Base-by-base conservation (phyloP, 2,797 vertebrate genomes). In the Megalops cyprinoides region DNA sequence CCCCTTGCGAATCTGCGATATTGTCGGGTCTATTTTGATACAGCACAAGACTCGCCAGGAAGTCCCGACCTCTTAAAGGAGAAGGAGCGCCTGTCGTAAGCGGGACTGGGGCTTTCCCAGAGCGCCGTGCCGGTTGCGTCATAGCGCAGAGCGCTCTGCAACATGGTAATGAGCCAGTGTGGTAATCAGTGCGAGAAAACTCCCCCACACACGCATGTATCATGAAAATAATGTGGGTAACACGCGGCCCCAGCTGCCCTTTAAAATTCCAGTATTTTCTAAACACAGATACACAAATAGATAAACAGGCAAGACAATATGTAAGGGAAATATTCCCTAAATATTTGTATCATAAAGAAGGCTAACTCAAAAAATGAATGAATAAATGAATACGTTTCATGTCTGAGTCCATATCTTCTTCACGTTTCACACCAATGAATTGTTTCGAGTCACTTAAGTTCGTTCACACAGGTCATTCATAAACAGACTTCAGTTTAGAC, bases 61-160 rank as follows among this genome's bases (percentile, higher is more conserved):
- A 87, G 87, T 87, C 84, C 88, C 77, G 81, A 39, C 49, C 78
- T 89, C 88, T 92, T 92, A 91, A 92, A 91, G 91, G 87, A 81
- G 82, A 31, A 77, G 78, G 44, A 53, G 85, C 87, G 84, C 84
- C 51, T 84, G 81, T 81, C 82, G 81, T 84, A 60, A 86, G 83
- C 71, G 76, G 85, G 86, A 87, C 77, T 80, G 90, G 93, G 93
- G 91, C 90, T 93, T 94, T 94, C 92, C 92, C 92, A 80, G 83
- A 75, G 89, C 85, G 85, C 2, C 12, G 51, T 84, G 80, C 82
- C 81, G 87, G 78, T 60, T 88, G 85, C 90, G 91, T 92, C 91
- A 91, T 85, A 1, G 82, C 4, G 84, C 58, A 67, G 80, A 85
- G 69, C 76, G 79, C 62, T 0, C 20, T 79, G 81, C 51, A 71